Base-by-base conservation (phyloP, 2,888 invertebrate species). In the Oscheius sp. region DNA sequence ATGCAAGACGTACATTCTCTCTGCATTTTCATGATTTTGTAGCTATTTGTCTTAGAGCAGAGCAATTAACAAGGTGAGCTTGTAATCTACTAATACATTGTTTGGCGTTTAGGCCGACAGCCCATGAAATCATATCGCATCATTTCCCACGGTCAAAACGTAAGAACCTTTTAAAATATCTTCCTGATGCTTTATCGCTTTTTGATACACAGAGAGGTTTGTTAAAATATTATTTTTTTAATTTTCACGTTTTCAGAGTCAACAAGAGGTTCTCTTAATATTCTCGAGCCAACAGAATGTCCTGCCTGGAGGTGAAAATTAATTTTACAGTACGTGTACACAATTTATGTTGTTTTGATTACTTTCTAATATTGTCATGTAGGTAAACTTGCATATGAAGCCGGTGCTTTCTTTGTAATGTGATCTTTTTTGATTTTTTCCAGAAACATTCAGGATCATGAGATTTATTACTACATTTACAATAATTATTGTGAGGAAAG, bases 1-100 rank as follows among this genome's bases (percentile, higher is more conserved):
- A 44, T 26, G n/a, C n/a, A n/a, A n/a, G n/a, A n/a, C n/a, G n/a
- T n/a, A n/a, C n/a, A n/a, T n/a, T n/a, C n/a, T n/a, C 66, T 28
- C 30, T 30, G 14, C 24, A 59, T 22, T 63, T 67, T 57, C 70
- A 70, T 49, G 67, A 70, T 41, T 47, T 67, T 12, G 50, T 63
- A 12, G 63, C 62, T 32, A 61, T 63, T 33, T 67, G 70, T n/a
- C 45, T 67, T 14, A n/a, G 64, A n/a, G 57, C 56, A 32, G 57
- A 57, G 24, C 66, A 56, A 41, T 56, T n/a, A 26, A 44, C 20
- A 24, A 32, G 66, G 62, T 62, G 14, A n/a, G n/a, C 1, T 62
- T 47, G 20, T 17, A 20, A 9, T 14, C 20, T 32, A 24, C 8
- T 57, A n/a, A 9, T 17, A 28, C 4, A 17, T n/a, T 33, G 36